Evolutionary conservation across 2,888 invertebrate genomes (phyloP).

Genomic region (Phortica okadai): DNA sequence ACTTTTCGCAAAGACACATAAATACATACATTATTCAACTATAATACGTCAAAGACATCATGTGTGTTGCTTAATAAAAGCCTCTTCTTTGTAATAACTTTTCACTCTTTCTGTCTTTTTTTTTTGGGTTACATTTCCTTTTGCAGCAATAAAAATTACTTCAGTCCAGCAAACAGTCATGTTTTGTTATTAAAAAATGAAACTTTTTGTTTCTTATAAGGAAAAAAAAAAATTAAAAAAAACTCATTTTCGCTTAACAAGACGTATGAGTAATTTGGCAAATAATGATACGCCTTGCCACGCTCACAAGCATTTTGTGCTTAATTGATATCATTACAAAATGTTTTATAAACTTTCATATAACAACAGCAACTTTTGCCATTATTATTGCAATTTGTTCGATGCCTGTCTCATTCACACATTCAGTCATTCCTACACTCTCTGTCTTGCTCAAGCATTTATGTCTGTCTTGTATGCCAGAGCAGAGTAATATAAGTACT

Average conservation of each 20-base stretch:
- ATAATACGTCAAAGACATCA: not conserved
- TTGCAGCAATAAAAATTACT: no score
- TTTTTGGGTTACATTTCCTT: no score
- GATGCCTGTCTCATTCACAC: not conserved
- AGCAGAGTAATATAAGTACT: not conserved
- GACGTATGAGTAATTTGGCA: not conserved
- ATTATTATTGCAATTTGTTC: slow-evolving; percentile 26
- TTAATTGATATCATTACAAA: slow-evolving; percentile 19
- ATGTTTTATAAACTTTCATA: slow-evolving; percentile 12
- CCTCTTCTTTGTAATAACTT: not conserved
- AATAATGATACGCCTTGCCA: not conserved
- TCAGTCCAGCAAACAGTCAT: no score
- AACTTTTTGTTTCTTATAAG: not conserved
- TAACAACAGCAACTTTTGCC: not conserved
- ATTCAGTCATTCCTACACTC: no score
- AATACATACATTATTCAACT: not conserved
- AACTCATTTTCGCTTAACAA: not conserved
- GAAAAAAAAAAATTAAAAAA: not conserved
- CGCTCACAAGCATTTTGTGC: not conserved
- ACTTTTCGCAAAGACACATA: slow-evolving; percentile 5
- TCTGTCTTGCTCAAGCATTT: not conserved
- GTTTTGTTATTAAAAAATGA: no score
- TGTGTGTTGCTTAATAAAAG: not conserved
- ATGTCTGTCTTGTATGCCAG: not conserved
- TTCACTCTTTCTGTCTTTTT: not conserved